Evolutionary conservation across 2,797 vertebrate genomes (phyloP).

Genomic region (Myotis planiceps): DNA sequence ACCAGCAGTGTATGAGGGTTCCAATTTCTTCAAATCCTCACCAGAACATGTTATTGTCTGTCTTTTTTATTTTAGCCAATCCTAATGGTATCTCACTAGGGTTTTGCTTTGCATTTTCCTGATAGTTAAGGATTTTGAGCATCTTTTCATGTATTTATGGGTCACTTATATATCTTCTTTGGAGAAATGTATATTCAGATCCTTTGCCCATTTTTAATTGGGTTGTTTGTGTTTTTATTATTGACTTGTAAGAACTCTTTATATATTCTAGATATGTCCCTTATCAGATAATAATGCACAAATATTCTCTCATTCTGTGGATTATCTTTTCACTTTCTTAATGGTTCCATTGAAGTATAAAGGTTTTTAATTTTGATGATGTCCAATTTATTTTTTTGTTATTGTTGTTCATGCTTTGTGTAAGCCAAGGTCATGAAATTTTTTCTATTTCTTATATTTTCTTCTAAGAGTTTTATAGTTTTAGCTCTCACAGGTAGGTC

Average conservation of each 20-base stretch:
- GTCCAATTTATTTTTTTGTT: background rate
- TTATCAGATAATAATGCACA: background rate
- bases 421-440: background rate
- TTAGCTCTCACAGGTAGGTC: background rate
- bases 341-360: background rate
- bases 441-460: background rate
- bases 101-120: background rate
- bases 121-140: background rate
- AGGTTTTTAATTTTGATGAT: background rate
- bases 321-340: background rate
- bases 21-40: background rate
- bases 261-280: background rate
- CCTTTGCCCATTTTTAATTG: background rate
- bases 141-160: background rate
- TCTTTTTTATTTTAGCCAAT: background rate
- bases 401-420: background rate
- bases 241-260: background rate
- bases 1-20: background rate
- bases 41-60: background rate
- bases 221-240: background rate
- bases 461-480: background rate
- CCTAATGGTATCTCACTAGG: background rate
- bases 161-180: background rate
- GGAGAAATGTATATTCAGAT: background rate
- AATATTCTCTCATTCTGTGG: slow-evolving; percentile 10